These are phyloP conservation scores for Drosophila emarginata DNA, from an alignment of 2,888 invertebrate species.

Conservation along the genomic window DNA sequence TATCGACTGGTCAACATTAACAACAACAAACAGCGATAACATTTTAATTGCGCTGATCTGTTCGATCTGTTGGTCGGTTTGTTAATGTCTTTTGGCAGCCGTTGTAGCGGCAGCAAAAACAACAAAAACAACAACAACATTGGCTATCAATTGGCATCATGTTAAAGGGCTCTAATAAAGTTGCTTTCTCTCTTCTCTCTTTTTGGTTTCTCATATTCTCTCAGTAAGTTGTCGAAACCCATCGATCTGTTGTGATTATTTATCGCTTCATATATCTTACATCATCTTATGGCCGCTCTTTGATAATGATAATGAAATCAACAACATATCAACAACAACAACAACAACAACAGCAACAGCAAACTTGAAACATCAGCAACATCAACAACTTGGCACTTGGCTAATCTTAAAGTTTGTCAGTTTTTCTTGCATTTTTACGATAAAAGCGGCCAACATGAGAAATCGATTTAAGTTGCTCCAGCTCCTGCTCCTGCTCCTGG, in stretches of 20 bases:
- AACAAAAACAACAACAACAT: conserved; percentile 9
- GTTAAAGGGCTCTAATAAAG: conserved; percentile 74
- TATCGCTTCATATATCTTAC: conserved; percentile 71
- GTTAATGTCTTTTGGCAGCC: conserved; percentile 75
- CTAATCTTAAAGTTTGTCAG: conserved; percentile 61
- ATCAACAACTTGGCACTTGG: conserved; percentile 64
- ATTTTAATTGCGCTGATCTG: conserved; percentile 74
- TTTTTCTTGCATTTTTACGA: conserved; percentile 20
- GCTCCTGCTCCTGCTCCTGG: neutral
- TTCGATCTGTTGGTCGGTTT: conserved; percentile 66
- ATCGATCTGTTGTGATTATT: conserved; percentile 71
- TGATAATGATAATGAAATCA: conserved; percentile 63
- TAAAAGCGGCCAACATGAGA: conserved; percentile 65
- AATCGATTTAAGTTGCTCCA: conserved; percentile 65
- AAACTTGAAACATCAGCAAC: conserved; percentile 48
- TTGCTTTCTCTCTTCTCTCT: conserved; percentile 42
- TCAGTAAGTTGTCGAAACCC: conserved; percentile 16
- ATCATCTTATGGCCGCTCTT: conserved; percentile 63
- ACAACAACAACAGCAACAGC: conserved; percentile 33
- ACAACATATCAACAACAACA: conserved; percentile 35
- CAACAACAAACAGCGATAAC: conserved; percentile 75
- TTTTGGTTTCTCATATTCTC: no score
- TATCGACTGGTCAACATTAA: conserved; percentile 54
- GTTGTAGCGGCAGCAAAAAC: conserved; percentile 9
- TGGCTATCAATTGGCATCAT: conserved; percentile 69